Base-by-base conservation (phyloP, 1,140 invertebrate species). In the Olivierus martensii region DNA sequence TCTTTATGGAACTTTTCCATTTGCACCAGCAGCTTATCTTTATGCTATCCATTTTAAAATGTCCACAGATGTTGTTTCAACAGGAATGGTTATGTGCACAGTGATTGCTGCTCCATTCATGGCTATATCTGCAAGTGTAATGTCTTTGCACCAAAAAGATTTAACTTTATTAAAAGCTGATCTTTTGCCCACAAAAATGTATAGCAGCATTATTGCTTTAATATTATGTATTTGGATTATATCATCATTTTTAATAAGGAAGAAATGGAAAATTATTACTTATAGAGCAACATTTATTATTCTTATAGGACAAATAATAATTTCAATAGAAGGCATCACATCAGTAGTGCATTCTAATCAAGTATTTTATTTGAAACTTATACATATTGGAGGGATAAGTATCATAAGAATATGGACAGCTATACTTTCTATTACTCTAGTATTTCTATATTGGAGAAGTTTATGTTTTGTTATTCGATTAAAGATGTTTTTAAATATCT, bases 1-100 rank as follows among this genome's bases (percentile, higher is more conserved):
- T 72, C 74, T 97, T 0, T 97, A 97, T 69, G 92, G 93, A 47
- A 95, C 89, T 1, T 87, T 96, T 67, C 93, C 92, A 2, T 82
- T 89, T 36, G 91, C 92, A 22, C 92, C 93, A 0, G 87, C 87
- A 38, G 84, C 92, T 5, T 95, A 94, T 70, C 85, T 97, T 6
- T 93, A 92, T 69, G 88, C 91, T 3, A 79, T 83, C 37, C 79
- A 88, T 51, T 96, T 93, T 66, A 79, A 82, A 57, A 63, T 91
- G 11, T 87, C 86, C 65, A 77, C 86, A 58, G 87, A 94, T 71
- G 71, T 92, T 71, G 83, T 88, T 67, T 88, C 91, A 2, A 84
- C 82, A 53, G 82, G 85, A 41, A 87, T 96, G 82, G 89, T 96
- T 4, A 81, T 86, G 3, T 90, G 89, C 56, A 96, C 91, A 0